Percentiles rank a stretch among this genome's conserved stretches.
These are phyloP conservation scores for Naso thynnoides DNA, from an alignment of 2,797 vertebrate genomes.

Conservation along the genomic window DNA sequence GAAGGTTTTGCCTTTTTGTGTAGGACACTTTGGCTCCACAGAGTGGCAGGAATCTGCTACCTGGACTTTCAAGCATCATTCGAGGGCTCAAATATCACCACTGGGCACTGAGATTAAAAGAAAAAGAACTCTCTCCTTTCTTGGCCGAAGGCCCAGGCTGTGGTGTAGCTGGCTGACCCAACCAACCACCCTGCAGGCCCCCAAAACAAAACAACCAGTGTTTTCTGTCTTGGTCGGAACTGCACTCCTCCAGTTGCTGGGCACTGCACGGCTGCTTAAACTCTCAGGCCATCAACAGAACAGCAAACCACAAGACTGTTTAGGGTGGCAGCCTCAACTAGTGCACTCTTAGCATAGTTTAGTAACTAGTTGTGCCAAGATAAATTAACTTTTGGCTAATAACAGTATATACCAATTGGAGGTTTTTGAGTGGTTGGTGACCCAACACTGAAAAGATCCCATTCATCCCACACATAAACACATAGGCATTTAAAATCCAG, in stretches of 20 bases:
- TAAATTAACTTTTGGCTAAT: conserved; percentile 51
- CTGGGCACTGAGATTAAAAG: conserved; percentile 50
- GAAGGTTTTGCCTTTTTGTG: conserved; percentile 20
- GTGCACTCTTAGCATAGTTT: conserved; percentile 22
- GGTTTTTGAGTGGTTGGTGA: conserved; percentile 25
- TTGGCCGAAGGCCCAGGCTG: conserved; percentile 61
- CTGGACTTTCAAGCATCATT: conserved; percentile 54
- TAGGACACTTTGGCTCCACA: conserved; percentile 32
- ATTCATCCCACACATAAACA: conserved; percentile 10
- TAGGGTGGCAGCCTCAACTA: conserved; percentile 53
- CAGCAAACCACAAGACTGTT: conserved; percentile 61
- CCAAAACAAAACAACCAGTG: conserved; percentile 78
- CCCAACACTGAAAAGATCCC: conserved; percentile 19
- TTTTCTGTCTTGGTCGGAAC: conserved; percentile 54
- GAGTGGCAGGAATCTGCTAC: conserved; percentile 73
- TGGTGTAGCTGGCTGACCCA: conserved; percentile 56
- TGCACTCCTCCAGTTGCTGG: conserved; percentile 53
- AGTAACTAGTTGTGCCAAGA: conserved; percentile 48
- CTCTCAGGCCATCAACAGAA: conserved; percentile 49
- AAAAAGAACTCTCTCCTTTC: conserved; percentile 37
- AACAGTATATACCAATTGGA: conserved; percentile 24
- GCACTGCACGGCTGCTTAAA: conserved; percentile 57
- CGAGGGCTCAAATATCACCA: conserved; percentile 65
- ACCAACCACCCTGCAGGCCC: conserved; percentile 50
- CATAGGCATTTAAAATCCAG: background rate